Evolutionary conservation across 2,797 vertebrate species (phyloP).

Genomic region (Thunnus albacares): DNA sequence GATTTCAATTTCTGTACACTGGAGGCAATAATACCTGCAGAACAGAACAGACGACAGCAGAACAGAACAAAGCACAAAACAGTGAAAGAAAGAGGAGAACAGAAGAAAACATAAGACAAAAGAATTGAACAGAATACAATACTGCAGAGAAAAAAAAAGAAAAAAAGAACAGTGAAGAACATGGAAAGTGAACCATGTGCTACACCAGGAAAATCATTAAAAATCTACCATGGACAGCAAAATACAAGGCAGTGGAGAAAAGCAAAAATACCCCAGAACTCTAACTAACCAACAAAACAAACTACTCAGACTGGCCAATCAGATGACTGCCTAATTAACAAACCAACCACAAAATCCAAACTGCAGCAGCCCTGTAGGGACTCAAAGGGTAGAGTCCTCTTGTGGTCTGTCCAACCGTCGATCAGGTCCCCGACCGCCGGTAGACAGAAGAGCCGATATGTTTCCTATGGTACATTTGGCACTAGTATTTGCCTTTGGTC

Average conservation of each 20-base stretch:
- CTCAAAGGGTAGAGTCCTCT: conserved; percentile 55
- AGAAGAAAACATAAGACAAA: not conserved
- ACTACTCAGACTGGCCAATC: conserved; percentile 45
- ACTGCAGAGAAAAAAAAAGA: not conserved
- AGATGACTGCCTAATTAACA: conserved; percentile 56
- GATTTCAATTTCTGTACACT: conserved; percentile 71
- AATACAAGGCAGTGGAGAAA: conserved; percentile 54
- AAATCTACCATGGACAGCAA: conserved; percentile 44
- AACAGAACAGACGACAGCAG: conserved; percentile 38
- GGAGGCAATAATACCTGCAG: conserved; percentile 63
- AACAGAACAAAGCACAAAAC: conserved; percentile 17
- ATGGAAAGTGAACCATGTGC: conserved; percentile 40
- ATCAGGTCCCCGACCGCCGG: conserved; percentile 66
- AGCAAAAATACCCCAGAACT: conserved; percentile 40
- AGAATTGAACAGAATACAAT: not conserved
- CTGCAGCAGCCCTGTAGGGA: conserved; percentile 76
- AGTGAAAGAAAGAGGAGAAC: conserved; percentile 22
- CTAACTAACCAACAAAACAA: conserved; percentile 47
- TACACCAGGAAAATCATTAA: conserved; percentile 43
- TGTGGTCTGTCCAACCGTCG: conserved; percentile 48
- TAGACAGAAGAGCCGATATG: conserved; percentile 84
- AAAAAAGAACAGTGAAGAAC: conserved; percentile 19
- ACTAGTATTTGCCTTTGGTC: conserved; percentile 99
- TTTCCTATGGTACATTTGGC: conserved; percentile 97
- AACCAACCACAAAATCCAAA: conserved; percentile 69